phyloP scores from a whole-genome alignment of 2,113 vertebrate species.

The Odocoileus virginianus region DNA sequence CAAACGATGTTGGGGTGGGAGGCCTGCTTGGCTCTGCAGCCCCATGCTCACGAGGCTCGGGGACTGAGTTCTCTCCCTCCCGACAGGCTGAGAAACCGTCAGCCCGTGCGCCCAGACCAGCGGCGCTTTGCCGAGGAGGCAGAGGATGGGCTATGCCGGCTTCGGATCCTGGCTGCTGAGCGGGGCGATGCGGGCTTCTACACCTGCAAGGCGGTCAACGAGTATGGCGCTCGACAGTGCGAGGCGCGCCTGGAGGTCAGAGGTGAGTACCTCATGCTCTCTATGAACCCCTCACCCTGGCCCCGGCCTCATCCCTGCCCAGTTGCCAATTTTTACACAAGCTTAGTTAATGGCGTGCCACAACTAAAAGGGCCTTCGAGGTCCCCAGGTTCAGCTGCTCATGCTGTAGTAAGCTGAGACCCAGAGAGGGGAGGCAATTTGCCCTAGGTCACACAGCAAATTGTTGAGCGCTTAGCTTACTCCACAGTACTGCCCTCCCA shows the following conservation, averaged over 20 bases:
- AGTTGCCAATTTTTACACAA: background rate
- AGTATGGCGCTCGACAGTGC: slow-evolving; percentile 96
- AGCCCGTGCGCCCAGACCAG: slow-evolving; percentile 90
- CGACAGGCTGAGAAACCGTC: slow-evolving; percentile 93
- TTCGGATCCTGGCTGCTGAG: slow-evolving; percentile 88
- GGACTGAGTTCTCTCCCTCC: background rate
- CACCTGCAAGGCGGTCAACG: slow-evolving; percentile 96
- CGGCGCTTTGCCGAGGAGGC: slow-evolving; percentile 85
- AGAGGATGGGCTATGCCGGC: slow-evolving; percentile 83
- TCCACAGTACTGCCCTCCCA: background rate
- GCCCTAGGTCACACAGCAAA: background rate
- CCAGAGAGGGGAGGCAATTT: background rate
- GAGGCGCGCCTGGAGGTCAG: slow-evolving; percentile 93
- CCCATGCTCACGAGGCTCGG: background rate
- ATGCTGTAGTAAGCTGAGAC: background rate
- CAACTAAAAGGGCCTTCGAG: background rate
- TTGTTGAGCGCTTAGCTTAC: background rate
- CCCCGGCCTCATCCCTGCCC: slow-evolving; percentile 21
- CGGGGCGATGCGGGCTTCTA: slow-evolving; percentile 91
- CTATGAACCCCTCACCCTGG: background rate
- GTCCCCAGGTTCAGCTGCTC: background rate
- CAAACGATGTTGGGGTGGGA: background rate
- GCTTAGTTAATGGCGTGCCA: background rate
- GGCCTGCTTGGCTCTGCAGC: background rate
- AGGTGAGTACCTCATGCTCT: slow-evolving; percentile 83